These are phyloP conservation scores for Dascyllus trimaculatus DNA, from an alignment of 2,113 vertebrate genomes.

Conservation along the genomic window DNA sequence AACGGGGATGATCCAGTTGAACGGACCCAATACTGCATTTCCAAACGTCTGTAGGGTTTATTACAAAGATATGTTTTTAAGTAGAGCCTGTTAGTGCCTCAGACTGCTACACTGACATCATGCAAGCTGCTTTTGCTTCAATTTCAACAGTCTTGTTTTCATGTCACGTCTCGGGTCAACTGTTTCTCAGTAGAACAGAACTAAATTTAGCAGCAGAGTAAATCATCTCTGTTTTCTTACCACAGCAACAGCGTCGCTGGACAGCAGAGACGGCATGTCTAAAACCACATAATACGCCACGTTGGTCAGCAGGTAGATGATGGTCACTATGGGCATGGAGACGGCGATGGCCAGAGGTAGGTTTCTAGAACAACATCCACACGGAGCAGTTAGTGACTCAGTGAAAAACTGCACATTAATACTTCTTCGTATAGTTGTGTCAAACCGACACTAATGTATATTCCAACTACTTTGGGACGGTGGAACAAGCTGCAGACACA, in stretches of 20 bases:
- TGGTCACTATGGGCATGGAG: slow-evolving; percentile 88
- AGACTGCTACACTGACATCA: not conserved
- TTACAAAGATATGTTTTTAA: not conserved
- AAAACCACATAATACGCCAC: slow-evolving; percentile 88
- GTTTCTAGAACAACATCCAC: slow-evolving; percentile 80
- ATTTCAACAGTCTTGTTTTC: slow-evolving; percentile 14
- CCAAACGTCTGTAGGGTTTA: slow-evolving; percentile 84
- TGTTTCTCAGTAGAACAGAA: slow-evolving; percentile 13
- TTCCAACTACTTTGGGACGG: too few species aligned
- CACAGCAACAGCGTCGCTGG: slow-evolving; percentile 89
- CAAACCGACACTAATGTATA: too few species aligned
- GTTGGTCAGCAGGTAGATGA: slow-evolving; percentile 91
- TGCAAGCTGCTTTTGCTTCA: not conserved
- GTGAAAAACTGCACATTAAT: not conserved
- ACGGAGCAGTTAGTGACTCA: not conserved
- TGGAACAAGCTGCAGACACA: too few species aligned
- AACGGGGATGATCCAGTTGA: slow-evolving; percentile 88
- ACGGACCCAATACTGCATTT: slow-evolving; percentile 83
- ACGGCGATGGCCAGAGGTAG: slow-evolving; percentile 89
- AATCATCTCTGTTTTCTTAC: slow-evolving; percentile 72
- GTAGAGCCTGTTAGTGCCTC: not conserved
- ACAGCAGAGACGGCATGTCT: slow-evolving; percentile 87
- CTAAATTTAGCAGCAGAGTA: slow-evolving; percentile 44
- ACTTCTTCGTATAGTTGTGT: too few species aligned
- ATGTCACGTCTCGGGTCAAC: not conserved